Conservation (phyloP, 2,113 vertebrate species). For the Anoura caudifer region DNA sequence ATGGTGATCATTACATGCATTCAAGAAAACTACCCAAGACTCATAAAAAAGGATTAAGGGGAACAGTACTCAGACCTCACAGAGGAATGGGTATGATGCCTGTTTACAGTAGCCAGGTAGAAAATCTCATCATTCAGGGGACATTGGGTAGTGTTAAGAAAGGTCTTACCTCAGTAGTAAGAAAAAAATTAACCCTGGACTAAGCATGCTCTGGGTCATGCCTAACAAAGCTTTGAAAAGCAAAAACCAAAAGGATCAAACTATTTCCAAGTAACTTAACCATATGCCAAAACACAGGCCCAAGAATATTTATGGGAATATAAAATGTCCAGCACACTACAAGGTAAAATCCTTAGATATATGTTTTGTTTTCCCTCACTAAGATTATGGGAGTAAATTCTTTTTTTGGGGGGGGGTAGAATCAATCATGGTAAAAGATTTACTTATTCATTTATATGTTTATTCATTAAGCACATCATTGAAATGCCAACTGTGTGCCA, state of each 20-base stretch:
- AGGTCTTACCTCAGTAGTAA: not conserved
- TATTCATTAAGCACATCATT: not conserved
- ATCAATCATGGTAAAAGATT: not conserved
- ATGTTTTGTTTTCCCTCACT: not conserved
- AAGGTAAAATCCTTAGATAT: not conserved
- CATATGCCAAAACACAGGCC: not conserved
- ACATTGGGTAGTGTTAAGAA: not conserved
- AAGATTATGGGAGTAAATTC: not conserved
- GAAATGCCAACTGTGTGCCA: not conserved
- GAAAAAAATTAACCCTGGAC: not conserved
- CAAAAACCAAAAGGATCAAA: not conserved
- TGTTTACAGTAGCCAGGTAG: not conserved
- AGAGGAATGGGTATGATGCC: not conserved
- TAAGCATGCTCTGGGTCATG: not conserved
- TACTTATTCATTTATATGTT: not conserved
- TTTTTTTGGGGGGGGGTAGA: not conserved
- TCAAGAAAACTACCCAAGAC: not conserved
- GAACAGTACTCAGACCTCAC: not conserved
- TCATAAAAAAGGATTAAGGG: not conserved
- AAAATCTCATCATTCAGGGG: not conserved
- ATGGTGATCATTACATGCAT: not conserved
- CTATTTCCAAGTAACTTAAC: not conserved
- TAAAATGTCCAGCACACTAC: not conserved
- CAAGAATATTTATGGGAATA: not conserved
- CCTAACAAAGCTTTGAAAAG: not conserved